Conservation (phyloP, 2,888 invertebrate species). For the Philhelius pedissequus region DNA sequence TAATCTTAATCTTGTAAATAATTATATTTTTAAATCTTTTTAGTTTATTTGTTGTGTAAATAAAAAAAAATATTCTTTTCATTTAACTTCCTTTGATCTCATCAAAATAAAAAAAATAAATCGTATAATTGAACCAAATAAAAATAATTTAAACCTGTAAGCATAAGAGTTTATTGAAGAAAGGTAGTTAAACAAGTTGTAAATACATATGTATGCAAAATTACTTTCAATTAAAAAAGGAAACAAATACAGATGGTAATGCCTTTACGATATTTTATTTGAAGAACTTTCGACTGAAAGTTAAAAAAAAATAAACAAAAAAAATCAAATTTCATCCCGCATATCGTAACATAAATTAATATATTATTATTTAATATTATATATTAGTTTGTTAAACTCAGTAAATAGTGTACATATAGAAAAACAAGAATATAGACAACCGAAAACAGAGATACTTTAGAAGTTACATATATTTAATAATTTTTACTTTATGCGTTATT, state of each 20-base stretch:
- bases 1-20: constrained; percentile 66
- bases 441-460: constrained; percentile 31
- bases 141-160: constrained; percentile 21
- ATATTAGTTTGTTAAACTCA: constrained; percentile 57
- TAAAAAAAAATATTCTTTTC: constrained; percentile 10
- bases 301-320: constrained; percentile 3
- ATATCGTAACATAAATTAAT: constrained; percentile 55
- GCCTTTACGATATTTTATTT: neutral
- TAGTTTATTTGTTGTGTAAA: constrained; percentile 27
- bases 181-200: constrained; percentile 41
- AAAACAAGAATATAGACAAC: neutral
- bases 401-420: constrained; percentile 44
- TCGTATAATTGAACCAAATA: constrained; percentile 58
- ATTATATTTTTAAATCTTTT: constrained; percentile 13
- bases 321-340: constrained; percentile 52
- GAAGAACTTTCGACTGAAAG: constrained; percentile 12
- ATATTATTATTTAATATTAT: constrained; percentile 49
- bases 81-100: constrained; percentile 66
- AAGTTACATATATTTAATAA: constrained; percentile 27
- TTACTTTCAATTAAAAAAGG: constrained; percentile 8
- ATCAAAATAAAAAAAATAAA: constrained; percentile 44
- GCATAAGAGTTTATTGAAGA: constrained; percentile 3
- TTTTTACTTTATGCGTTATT: constrained; percentile 28
- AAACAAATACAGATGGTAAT: neutral
- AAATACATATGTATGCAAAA: constrained; percentile 23